These are phyloP conservation scores for Stomorhina lunata DNA, from an alignment of 2,888 invertebrate genomes.

Conservation along the genomic window DNA sequence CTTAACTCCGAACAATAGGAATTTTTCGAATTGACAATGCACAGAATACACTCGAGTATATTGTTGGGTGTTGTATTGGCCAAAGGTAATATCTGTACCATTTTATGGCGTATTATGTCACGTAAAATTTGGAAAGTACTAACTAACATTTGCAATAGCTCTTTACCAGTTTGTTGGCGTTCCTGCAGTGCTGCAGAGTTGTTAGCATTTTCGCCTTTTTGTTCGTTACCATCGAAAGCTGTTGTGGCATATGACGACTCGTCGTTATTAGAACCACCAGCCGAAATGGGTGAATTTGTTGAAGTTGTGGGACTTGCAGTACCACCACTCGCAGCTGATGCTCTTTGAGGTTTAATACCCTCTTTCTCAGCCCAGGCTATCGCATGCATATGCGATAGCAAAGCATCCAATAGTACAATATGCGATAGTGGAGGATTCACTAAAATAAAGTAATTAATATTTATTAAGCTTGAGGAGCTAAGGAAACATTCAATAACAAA, in stretches of 20 bases:
- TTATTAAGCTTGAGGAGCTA: no score
- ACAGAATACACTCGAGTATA: conserved; percentile 76
- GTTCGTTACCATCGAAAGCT: conserved; percentile 71
- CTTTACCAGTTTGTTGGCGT: conserved; percentile 72
- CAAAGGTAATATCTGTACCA: conserved; percentile 76
- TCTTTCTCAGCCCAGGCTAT: conserved; percentile 78
- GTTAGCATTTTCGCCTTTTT: conserved; percentile 66
- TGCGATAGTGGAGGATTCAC: conserved; percentile 78
- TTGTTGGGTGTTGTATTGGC: conserved; percentile 72
- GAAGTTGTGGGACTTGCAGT: conserved; percentile 59
- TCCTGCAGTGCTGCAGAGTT: conserved; percentile 68
- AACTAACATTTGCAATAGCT: conserved; percentile 75
- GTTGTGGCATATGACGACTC: conserved; percentile 73
- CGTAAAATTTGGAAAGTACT: conserved; percentile 75
- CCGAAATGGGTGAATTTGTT: conserved; percentile 51
- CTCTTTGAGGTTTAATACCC: conserved; percentile 72
- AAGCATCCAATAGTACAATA: conserved; percentile 76
- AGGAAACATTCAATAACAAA: no score
- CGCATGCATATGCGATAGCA: conserved; percentile 79
- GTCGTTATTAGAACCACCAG: conserved; percentile 53
- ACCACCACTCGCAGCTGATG: conserved; percentile 66
- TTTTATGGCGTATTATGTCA: conserved; percentile 75
- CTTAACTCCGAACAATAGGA: conserved; percentile 76
- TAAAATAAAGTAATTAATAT: conserved; percentile 39
- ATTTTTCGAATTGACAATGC: conserved; percentile 77